Base-by-base conservation (phyloP, 2,888 invertebrate genomes). In the Torymus texanus region DNA sequence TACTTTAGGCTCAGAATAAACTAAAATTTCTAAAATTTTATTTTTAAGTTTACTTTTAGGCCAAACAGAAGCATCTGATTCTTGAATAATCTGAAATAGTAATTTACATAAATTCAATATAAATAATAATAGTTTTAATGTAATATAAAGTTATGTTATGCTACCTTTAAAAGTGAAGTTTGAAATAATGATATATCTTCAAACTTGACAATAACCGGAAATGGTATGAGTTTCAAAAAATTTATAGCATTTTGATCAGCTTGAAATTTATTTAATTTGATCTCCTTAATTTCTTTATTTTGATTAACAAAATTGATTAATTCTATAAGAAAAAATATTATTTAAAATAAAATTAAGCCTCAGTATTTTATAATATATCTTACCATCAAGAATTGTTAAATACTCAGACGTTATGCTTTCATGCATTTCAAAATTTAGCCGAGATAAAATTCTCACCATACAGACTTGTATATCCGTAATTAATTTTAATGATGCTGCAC, bases 391-490 rank as follows among this genome's bases (percentile, higher is more conserved):
- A 70, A 88, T 86, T 56, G 82, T 82, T 66, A 88, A 82, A 51
- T 89, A 89, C 65, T 86, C 86, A 0, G 76, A 62, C 5, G 86
- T 85, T 75, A 90, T 88, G 50, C 75, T 82, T 24, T 85, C 59
- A 76, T 88, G 88, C 79, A 86, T 85, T 61, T 77, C 78, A 2
- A 84, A 80, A 80, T 89, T 85, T 68, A 86, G 85, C 13, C 85
- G 83, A 2, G 86, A 87, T 2, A 90, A 85, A 78, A 88, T 85
- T 65, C 86, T 84, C 11, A 90, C 84, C 86, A 90, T 88, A 77
- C 85, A 86, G 56, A 88, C 85, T 82, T 90, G 90, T 16, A 89
- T 84, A 70, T 88, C 86, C 78, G 88, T 84, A 82, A 88, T 87
- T 56, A 85, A 85, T 21, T 80, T 73, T 16, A 85, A 79, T 21